A percentile compares a stretch with the other conserved stretches of the same genome.
Conservation (phyloP, 2,797 vertebrate genomes). For the Paramormyrops hopkinsi region DNA sequence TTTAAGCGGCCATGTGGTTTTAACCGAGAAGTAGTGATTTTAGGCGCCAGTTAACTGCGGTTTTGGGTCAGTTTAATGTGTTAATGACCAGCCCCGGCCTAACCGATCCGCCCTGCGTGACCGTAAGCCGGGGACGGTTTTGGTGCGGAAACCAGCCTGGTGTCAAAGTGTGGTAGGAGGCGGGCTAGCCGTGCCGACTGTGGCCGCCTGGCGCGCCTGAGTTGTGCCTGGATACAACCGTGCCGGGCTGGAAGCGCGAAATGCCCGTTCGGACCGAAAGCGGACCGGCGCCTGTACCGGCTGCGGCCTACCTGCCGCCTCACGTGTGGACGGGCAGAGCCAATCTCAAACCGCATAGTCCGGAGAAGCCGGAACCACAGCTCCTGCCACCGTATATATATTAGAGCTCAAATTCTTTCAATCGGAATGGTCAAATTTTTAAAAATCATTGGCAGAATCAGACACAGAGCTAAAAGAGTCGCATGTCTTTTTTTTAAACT, state of each 20-base stretch:
- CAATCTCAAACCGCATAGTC: not conserved
- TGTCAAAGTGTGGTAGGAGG: not conserved
- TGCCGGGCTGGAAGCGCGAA: not conserved
- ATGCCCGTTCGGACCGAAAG: not conserved
- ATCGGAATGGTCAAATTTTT: not conserved
- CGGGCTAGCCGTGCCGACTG: not conserved
- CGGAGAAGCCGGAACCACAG: not conserved
- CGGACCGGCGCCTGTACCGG: not conserved
- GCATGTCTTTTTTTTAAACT: not conserved
- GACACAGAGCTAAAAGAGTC: not conserved
- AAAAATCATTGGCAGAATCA: not conserved
- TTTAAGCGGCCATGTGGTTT: not conserved
- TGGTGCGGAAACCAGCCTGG: not conserved
- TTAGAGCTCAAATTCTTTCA: not conserved
- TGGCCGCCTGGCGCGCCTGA: constrained; percentile 11
- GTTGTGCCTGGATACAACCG: not conserved
- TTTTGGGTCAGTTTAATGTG: not conserved
- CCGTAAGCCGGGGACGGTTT: not conserved
- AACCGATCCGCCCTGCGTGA: not conserved
- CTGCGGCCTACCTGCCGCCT: not conserved
- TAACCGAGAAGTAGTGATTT: not conserved
- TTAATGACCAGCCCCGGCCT: not conserved
- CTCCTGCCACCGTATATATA: not conserved
- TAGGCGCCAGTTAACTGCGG: not conserved
- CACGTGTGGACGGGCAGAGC: not conserved